Evolutionary conservation across 2,888 invertebrate genomes (phyloP).

Genomic region (Clitarchus hookeri): DNA sequence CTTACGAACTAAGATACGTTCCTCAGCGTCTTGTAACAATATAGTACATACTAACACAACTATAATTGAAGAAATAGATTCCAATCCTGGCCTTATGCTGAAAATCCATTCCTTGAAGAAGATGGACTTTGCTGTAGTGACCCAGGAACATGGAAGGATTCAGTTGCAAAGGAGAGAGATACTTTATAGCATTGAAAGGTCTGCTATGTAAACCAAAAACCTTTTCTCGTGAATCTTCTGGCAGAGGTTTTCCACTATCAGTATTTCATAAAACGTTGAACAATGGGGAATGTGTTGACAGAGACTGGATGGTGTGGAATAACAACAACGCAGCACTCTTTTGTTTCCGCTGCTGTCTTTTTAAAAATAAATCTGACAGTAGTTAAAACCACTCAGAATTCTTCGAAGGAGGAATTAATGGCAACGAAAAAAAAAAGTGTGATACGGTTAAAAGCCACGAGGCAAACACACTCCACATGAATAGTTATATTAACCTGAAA

Average conservation of each 20-base stretch:
- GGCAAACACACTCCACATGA: not conserved
- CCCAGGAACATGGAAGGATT: too few relatives aligned
- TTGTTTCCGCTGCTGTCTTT: not conserved
- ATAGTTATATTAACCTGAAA: not conserved
- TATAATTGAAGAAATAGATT: too few relatives aligned
- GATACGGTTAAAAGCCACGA: not conserved
- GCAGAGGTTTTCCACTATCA: not conserved
- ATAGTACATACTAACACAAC: too few relatives aligned
- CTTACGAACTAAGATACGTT: too few relatives aligned
- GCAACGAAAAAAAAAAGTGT: not conserved
- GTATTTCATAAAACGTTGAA: not conserved
- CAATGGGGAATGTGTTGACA: not conserved
- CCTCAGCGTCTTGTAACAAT: too few relatives aligned
- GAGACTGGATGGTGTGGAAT: constrained; percentile 16
- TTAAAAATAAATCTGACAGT: not conserved
- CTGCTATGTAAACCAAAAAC: not conserved
- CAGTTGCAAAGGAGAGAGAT: too few relatives aligned
- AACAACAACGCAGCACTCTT: not conserved
- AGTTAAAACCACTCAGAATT: not conserved
- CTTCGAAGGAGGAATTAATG: not conserved
- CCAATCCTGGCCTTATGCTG: too few relatives aligned
- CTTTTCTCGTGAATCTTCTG: not conserved
- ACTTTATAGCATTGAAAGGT: too few relatives aligned
- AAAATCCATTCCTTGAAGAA: too few relatives aligned
- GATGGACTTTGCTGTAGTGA: too few relatives aligned